A percentile compares a stretch with the other conserved stretches of the same genome.
These are phyloP conservation scores for Zonitis immaculata DNA, from an alignment of 2,888 invertebrate genomes.

Conservation along the genomic window DNA sequence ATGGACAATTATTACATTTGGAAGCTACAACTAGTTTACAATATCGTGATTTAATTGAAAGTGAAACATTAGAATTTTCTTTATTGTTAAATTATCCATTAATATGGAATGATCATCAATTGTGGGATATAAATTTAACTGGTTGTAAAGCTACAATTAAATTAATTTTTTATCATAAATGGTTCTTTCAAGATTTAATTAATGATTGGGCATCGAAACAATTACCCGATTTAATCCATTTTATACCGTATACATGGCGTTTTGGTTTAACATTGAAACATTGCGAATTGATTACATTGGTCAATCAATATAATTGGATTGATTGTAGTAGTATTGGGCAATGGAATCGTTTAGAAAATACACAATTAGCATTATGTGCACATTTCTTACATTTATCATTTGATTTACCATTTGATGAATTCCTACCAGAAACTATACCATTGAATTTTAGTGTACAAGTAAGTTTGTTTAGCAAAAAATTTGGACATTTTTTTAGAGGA, in stretches of 20 bases:
- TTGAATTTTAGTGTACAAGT: slow-evolving; percentile 88
- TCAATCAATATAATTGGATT: slow-evolving; percentile 98
- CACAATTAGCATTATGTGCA: slow-evolving; percentile 90
- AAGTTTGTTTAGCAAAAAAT: no score
- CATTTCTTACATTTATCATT: slow-evolving; percentile 91
- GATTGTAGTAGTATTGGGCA: slow-evolving; percentile 95
- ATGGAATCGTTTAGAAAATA: slow-evolving; percentile 64
- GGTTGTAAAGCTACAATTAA: slow-evolving; percentile 92
- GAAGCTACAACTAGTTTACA: slow-evolving; percentile 94
- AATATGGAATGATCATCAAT: slow-evolving; percentile 94
- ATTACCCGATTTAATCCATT: slow-evolving; percentile 86
- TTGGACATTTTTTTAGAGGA: no score
- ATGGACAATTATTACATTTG: slow-evolving; percentile 88
- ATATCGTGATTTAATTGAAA: slow-evolving; percentile 87
- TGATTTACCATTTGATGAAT: slow-evolving; percentile 91
- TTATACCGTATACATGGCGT: slow-evolving; percentile 96
- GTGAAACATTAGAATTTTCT: slow-evolving; percentile 92
- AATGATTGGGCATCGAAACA: slow-evolving; percentile 97
- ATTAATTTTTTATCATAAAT: slow-evolving; percentile 91
- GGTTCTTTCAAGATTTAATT: slow-evolving; percentile 88
- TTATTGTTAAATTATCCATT: slow-evolving; percentile 85
- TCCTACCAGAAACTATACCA: slow-evolving; percentile 83
- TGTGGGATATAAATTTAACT: slow-evolving; percentile 87
- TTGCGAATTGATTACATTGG: slow-evolving; percentile 88
- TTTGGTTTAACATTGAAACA: slow-evolving; percentile 87